Evolutionary conservation across 1,140 invertebrate genomes (phyloP).

Genomic region (Heliconius eleuchia): DNA sequence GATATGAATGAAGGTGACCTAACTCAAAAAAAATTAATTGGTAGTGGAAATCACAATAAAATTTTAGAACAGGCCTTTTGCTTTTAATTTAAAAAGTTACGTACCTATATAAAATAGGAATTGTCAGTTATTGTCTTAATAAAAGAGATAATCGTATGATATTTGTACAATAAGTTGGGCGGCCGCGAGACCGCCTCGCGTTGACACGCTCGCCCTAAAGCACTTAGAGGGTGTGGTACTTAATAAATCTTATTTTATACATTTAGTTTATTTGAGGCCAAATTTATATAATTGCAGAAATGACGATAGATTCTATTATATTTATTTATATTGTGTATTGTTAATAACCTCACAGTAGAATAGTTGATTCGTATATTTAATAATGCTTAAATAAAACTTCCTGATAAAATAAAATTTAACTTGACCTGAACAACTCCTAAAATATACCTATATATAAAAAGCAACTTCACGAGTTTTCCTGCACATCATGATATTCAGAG

Average conservation of each 20-base stretch:
- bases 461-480: not conserved
- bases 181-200: not conserved
- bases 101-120: no score
- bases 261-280: not conserved
- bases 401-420: not conserved
- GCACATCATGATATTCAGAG: not conserved
- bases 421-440: not conserved
- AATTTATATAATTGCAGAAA: not conserved
- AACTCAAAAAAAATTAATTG: no score
- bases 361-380: not conserved
- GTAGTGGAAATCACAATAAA: no score
- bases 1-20: no score
- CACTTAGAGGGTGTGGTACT: not conserved
- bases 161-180: not conserved
- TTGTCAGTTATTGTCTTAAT: no score
- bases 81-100: no score
- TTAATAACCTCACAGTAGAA: no score
- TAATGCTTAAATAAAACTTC: not conserved
- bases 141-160: not conserved
- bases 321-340: no score
- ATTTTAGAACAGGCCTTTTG: no score
- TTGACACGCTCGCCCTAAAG: not conserved
- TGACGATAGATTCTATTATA: no score
- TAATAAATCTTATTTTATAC: no score
- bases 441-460: no score